Base-by-base conservation (phyloP, 2,888 invertebrate genomes). In the Oxytorus armatus region DNA sequence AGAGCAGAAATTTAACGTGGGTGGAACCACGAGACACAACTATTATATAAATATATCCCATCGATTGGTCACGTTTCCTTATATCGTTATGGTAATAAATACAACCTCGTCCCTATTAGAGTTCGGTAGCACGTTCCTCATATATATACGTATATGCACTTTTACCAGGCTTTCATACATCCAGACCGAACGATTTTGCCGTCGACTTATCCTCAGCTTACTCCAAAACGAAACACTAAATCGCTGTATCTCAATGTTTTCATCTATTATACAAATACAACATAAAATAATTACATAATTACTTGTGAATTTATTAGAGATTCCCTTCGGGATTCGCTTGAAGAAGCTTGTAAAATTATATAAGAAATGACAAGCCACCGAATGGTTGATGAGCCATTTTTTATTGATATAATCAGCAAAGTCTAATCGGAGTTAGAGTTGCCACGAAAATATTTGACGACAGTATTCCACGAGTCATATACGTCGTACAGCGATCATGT, bases 61-160 rank as follows among this genome's bases (percentile, higher is more conserved):
- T 77, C 72, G 66, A 66, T 59, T 51, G 59, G 51, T 72, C 51
- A 66, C 14, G 29, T 72, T 57, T 61, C 16, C 39, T 49, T 49
- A 59, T 77, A 72, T 72, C 70, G 72, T 77, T 77, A 72, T 77
- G 72, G 65, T 72, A 72, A 77, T 72, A 65, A 18, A 39, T 72
- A 51, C 72, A 77, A 66, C 57, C 72, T 77, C 72, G 65, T 70
- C 18, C 63, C 63, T 59, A 49, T 72, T 72, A 66, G 36, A 49
- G 49, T 29, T 42, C 72, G 16, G 23, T 25, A n/a, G n/a, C 25
- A 33, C 51, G n/a, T 36, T 39, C 33, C 53, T 55, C 51, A 42
- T 14, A 72, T 42, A 57, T 74, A 10, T 18, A n/a, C n/a, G 14
- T 51, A 33, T 44, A 36, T 59, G 11, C 18, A 39, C n/a, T 39